Base-by-base conservation (phyloP, 2,888 invertebrate genomes). In the Furcula furcula region DNA sequence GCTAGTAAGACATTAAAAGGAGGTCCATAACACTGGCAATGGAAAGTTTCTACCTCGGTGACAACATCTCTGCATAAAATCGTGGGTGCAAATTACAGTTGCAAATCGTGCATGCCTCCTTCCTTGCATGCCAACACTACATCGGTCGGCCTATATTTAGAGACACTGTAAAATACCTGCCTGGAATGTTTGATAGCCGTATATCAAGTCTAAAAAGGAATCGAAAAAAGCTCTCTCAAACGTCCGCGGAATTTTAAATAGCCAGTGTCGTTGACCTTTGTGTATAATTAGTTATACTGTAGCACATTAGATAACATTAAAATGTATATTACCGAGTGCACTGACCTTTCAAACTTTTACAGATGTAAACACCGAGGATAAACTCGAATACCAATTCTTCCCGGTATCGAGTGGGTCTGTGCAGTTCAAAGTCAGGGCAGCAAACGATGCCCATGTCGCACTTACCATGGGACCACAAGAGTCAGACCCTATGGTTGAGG, bases 361-460 rank as follows among this genome's bases (percentile, higher is more conserved):
- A 95, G 96, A 95, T 87, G 77, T 97, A 41, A 79, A 92, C 64
- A 94, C 94, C 45, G 93, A 93, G 63, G 95, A 96, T 71, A 93
- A 93, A 74, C 92, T 95, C 72, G 93, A 94, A 74, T 97, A 97
- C 87, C 91, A 92, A 47, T 97, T 95, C 90, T 92, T 93, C 65
- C 95, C 95, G 14, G 92, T 93, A 34, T 78, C 90, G 9, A 89
- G 90, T 46, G 93, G 93, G 2, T 92, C 92, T 31, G 84, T 95
- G 32, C 93, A 93, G 65, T 96, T 97, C 79, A 93, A 94, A 62
- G 92, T 97, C 3, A 92, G 93, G 46, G 91, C 97, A 0, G 65
- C 92, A 1, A 93, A 97, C 66, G 97, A 97, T 84, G 97, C 96
- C 6, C 97, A 97, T 72, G 65, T 97, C 55, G 95, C 95, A 0